Evolutionary conservation across 2,888 invertebrate species (phyloP).

Genomic region (Slavum lentiscoides): DNA sequence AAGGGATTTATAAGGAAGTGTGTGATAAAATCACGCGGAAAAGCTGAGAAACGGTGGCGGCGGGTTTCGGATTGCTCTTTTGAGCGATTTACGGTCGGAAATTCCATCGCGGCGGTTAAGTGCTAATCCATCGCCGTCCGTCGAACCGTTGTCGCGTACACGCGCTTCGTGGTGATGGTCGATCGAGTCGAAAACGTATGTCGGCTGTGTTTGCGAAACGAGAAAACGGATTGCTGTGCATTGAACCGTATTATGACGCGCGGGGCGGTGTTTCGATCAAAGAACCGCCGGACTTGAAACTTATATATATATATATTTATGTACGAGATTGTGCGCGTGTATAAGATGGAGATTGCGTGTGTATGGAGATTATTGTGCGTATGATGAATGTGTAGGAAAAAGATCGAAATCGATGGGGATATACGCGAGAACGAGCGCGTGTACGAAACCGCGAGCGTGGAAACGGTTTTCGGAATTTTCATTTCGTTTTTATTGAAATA

Average conservation of each 20-base stretch:
- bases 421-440: too few relatives aligned
- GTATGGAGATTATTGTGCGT: neutral
- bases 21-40: too few relatives aligned
- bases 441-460: neutral
- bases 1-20: too few relatives aligned
- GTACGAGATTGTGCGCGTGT: neutral
- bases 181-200: constrained; percentile 17
- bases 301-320: neutral
- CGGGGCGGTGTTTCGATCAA: constrained; percentile 8
- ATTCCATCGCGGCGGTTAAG: constrained; percentile 20
- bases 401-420: neutral
- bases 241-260: constrained; percentile 22
- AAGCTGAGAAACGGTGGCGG: neutral
- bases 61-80: constrained; percentile 27
- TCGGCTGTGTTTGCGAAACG: neutral
- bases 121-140: constrained; percentile 37
- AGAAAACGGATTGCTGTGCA: constrained; percentile 36
- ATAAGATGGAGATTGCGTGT: neutral
- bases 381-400: neutral
- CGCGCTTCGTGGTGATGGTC: neutral
- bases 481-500: neutral
- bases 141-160: neutral
- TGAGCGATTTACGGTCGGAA: constrained; percentile 30
- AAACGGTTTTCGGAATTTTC: neutral
- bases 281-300: neutral